Evolutionary conservation across 2,888 invertebrate genomes (phyloP).

Genomic region (Pterostichus madidus): DNA sequence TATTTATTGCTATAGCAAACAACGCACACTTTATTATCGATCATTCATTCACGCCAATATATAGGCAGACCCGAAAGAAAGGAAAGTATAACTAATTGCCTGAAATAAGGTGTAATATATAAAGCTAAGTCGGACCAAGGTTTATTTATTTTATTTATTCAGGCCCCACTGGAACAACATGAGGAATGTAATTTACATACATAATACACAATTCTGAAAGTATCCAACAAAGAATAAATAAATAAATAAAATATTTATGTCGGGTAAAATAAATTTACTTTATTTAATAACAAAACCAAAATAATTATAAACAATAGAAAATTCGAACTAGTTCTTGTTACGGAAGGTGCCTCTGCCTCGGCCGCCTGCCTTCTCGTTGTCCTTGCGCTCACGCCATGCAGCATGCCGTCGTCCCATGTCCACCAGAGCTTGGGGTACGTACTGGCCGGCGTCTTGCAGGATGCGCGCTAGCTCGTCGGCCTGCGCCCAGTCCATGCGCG

Average conservation of each 20-base stretch:
- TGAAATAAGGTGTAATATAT: neutral
- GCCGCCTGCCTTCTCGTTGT: slow-evolving; percentile 78
- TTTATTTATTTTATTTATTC: too few species aligned
- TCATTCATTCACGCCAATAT: neutral
- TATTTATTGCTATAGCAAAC: neutral
- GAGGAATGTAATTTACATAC: too few species aligned
- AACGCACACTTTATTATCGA: neutral
- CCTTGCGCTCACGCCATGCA: slow-evolving; percentile 83
- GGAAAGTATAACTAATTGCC: neutral
- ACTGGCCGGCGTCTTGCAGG: slow-evolving; percentile 90
- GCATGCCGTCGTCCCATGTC: slow-evolving; percentile 88
- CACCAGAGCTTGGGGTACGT: slow-evolving; percentile 87
- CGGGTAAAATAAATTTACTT: too few species aligned
- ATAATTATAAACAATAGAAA: too few species aligned
- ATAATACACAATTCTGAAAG: too few species aligned
- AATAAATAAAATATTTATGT: too few species aligned
- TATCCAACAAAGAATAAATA: too few species aligned
- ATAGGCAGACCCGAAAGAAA: neutral
- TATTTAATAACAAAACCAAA: too few species aligned
- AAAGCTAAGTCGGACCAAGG: neutral
- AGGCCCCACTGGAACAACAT: too few species aligned
- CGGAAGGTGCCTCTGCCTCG: slow-evolving; percentile 71
- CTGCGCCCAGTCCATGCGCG: slow-evolving; percentile 89
- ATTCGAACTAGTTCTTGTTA: neutral
- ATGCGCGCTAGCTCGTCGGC: slow-evolving; percentile 91